Evolutionary conservation across 2,888 invertebrate genomes (phyloP), one percentile per base, ranked within the genome.

Genomic region (Andrena bicolor): DNA sequence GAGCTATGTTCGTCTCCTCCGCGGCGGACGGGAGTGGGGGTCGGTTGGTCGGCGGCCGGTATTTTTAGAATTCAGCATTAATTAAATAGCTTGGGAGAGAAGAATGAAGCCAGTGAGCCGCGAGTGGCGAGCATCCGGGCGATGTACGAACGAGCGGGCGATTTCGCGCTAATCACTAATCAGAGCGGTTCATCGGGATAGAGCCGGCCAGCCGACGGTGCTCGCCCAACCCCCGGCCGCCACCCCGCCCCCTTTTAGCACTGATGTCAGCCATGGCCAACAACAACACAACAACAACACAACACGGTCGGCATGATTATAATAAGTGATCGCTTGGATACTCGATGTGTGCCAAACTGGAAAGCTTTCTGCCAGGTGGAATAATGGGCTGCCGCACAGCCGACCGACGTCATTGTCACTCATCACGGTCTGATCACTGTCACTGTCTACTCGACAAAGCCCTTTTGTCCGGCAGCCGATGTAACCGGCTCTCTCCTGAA

Each of bases 271-370:
- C 88, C 78, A 88, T 88, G 88, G 89, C 88, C 89, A 85, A 71
- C 84, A 80, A 75, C 85, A 81, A 81, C 85, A 77, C 41, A 41
- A 41, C 41, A 41, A 41, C 41, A 41, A 16, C 41, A 80, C 84
- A 77, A 87, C 86, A 76, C 87, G 88, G 85, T 85, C 86, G 87
- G 89, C 84, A 89, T 88, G 88, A 90, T 91, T 90, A 91, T 90
- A 91, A 91, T 91, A 87, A 90, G 90, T 86, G 90, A 91, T 91
- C 91, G 92, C 90, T 89, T 90, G 91, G 90, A 90, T 89, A 90
- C 91, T 91, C 89, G 90, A 90, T 91, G 92, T 91, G 91, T 92
- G 90, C 90, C 92, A 92, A 92, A 92, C 91, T 92, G 93, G 92
- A 93, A 92, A 93, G 91, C 86, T 90, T 91, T 92, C 90, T 89